Evolutionary conservation across 2,888 invertebrate genomes (phyloP).

Genomic region (Drosophila peninsularis): DNA sequence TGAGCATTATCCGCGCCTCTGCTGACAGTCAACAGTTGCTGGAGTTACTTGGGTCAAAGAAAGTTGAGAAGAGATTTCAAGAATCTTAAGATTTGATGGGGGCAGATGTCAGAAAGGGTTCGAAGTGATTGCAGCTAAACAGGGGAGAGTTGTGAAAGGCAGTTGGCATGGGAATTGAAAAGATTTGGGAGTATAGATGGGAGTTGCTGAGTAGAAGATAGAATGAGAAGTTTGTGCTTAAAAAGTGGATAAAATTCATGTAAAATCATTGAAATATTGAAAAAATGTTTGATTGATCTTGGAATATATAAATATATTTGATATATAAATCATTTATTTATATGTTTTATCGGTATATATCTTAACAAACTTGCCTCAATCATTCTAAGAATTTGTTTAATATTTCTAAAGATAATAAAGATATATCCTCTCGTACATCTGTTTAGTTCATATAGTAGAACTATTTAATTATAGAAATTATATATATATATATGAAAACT

Average conservation of each 20-base stretch:
- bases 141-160: neutral
- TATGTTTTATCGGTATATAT: too few relatives aligned
- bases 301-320: too few relatives aligned
- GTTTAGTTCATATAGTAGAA: too few relatives aligned
- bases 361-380: too few relatives aligned
- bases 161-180: neutral
- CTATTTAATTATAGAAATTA: too few relatives aligned
- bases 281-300: too few relatives aligned
- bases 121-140: constrained; percentile 39
- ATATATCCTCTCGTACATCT: too few relatives aligned
- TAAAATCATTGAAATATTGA: neutral
- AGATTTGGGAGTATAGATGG: neutral
- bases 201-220: neutral
- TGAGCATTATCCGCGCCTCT: constrained; percentile 18
- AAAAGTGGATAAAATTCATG: neutral
- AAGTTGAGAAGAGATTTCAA: constrained; percentile 55
- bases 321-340: too few relatives aligned
- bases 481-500: too few relatives aligned
- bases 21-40: constrained; percentile 4
- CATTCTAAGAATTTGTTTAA: too few relatives aligned
- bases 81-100: constrained; percentile 55
- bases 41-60: constrained; percentile 63
- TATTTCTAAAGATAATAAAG: too few relatives aligned
- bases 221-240: neutral
- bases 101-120: constrained; percentile 30